Evolutionary conservation across 1,140 invertebrate species (phyloP).

Genomic region (Cyphomyrmex costatus): DNA sequence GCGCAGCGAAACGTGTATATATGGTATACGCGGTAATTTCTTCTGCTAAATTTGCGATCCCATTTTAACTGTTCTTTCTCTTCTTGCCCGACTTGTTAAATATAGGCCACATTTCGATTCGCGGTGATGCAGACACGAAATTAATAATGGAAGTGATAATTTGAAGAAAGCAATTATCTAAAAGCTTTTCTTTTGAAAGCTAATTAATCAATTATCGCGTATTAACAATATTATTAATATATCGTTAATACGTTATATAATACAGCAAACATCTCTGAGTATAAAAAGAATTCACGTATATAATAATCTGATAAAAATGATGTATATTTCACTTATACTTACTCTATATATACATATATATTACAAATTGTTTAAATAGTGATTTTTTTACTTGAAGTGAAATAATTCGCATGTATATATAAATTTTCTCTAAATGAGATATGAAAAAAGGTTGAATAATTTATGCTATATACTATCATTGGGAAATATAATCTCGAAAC

Average conservation of each 20-base stretch:
- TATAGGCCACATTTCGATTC: constrained; percentile 36
- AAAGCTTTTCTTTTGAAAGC: constrained; percentile 9
- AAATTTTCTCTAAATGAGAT: not conserved
- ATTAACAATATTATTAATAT: constrained; percentile 19
- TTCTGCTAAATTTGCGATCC: constrained; percentile 34
- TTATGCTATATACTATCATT: not conserved
- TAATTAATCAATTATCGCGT: constrained; percentile 24
- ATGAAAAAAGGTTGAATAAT: constrained; percentile 26
- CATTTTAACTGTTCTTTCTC: constrained; percentile 29
- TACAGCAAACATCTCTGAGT: not conserved
- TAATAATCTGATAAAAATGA: not conserved
- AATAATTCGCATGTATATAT: not conserved
- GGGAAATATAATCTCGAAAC: not conserved
- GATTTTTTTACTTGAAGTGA: not conserved
- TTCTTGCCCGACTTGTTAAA: constrained; percentile 32
- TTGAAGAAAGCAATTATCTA: constrained; percentile 23
- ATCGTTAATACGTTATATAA: constrained; percentile 18
- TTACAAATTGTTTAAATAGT: not conserved
- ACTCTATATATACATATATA: not conserved
- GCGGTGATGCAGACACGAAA: not conserved
- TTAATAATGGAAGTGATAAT: not conserved
- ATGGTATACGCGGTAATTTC: constrained; percentile 62
- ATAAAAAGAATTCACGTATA: constrained; percentile 3
- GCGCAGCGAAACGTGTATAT: not conserved
- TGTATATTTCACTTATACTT: too few species aligned